Conservation (phyloP, 1,140 invertebrate genomes). For the Amphibalanus amphitrite region DNA sequence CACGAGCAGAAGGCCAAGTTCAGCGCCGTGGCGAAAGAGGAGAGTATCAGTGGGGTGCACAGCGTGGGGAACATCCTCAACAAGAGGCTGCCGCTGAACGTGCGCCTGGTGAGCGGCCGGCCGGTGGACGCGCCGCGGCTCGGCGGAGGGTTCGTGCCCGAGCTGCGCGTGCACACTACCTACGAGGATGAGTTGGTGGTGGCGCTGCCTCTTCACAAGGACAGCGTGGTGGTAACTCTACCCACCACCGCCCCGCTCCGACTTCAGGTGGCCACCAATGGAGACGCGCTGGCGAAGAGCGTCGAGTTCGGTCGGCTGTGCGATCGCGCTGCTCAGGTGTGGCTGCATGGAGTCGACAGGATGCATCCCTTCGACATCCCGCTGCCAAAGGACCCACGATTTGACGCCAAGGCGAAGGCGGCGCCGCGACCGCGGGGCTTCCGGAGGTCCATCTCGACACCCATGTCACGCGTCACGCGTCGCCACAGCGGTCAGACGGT, state of each 20-base stretch:
- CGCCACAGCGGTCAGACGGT: constrained; percentile 30
- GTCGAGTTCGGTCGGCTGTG: constrained; percentile 31
- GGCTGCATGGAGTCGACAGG: constrained; percentile 66
- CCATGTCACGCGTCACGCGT: constrained; percentile 28
- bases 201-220: constrained; percentile 58
- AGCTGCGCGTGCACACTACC: constrained; percentile 60
- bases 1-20: constrained; percentile 76
- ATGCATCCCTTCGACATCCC: constrained; percentile 30
- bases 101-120: constrained; percentile 70
- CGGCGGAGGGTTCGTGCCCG: constrained; percentile 48
- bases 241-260: constrained; percentile 71
- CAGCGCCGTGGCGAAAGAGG: constrained; percentile 70
- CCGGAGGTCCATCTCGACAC: not conserved
- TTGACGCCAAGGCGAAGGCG: not conserved
- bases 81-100: constrained; percentile 75
- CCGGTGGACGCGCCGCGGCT: constrained; percentile 46
- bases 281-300: constrained; percentile 47
- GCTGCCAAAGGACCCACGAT: not conserved
- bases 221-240: constrained; percentile 48
- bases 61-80: constrained; percentile 53
- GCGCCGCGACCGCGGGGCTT: not conserved
- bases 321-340: constrained; percentile 55
- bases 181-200: constrained; percentile 67
- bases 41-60: constrained; percentile 56
- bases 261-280: constrained; percentile 63